Base-by-base conservation (phyloP, 2,888 invertebrate species). In the Alitta virens region DNA sequence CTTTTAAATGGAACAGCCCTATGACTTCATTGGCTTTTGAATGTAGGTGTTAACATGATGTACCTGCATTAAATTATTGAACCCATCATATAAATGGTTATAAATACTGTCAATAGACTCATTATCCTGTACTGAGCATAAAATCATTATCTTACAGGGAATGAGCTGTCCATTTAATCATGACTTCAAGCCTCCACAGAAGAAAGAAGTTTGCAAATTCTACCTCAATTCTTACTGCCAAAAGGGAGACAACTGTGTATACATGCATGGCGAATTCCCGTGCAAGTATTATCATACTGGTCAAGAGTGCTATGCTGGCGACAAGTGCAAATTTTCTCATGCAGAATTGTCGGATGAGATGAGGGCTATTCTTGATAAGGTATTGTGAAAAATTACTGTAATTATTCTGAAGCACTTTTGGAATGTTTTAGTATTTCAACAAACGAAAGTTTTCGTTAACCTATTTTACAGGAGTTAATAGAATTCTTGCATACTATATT, bases 201-300 rank as follows among this genome's bases (percentile, higher is more conserved):
- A 94, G 84, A 87, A 91, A 86, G 97, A 97, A 83, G 84, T 96
- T 1, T 98, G 97, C 83, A 97, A 96, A 84, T 97, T 95, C 84
- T 97, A 96, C 84, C 84, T 96, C 64, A 92, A 91, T 89, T 94
- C 94, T 71, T 92, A 92, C 81, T 97, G 97, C 84, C 91, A 92
- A 59, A 97, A 96, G 84, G 89, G 92, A 75, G 94, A 94, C 73
- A 92, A 93, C 83, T 98, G 97, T 84, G 86, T 92, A 23, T 98
- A 94, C 79, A 91, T 97, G 91, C 97, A 97, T 73, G 72, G 59
- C 59, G 95, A 96, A 82, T 97, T 95, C 82, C 97, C 97, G 21
- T 97, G 97, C 84, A 96, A 96, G 86, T 96, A 91, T 84, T 95
- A 90, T 83, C 96, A 98, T 80, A 91, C 94, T 58, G 95, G 95